Evolutionary conservation across 2,113 vertebrate species (phyloP).

Genomic region (Misgurnus anguillicaudatus): DNA sequence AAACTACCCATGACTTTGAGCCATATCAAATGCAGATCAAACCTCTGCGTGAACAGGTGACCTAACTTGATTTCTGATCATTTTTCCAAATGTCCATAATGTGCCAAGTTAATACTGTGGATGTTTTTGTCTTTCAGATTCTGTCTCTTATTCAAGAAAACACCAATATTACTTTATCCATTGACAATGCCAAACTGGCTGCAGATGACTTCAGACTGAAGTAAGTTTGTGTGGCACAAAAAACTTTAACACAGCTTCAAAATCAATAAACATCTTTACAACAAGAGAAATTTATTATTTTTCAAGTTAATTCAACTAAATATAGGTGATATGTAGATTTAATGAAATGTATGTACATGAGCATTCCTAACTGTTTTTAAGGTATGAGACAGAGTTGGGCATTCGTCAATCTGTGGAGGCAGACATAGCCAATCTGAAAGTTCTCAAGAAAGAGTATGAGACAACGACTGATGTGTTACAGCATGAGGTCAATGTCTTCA

Average conservation of each 20-base stretch:
- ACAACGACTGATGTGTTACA: constrained; percentile 58
- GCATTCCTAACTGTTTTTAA: constrained; percentile 31
- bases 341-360: not conserved
- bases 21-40: constrained; percentile 29
- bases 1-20: constrained; percentile 26
- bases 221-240: constrained; percentile 59
- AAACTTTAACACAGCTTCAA: not conserved
- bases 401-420: constrained; percentile 68
- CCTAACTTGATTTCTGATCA: not conserved
- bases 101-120: not conserved
- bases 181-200: constrained; percentile 75
- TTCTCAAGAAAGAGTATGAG: constrained; percentile 66
- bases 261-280: not conserved
- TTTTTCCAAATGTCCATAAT: not conserved
- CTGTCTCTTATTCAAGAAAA: constrained; percentile 62
- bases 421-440: constrained; percentile 61
- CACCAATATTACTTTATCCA: constrained; percentile 62
- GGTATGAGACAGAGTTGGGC: constrained; percentile 67
- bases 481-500: constrained; percentile 62
- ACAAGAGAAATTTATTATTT: not conserved
- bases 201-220: constrained; percentile 80
- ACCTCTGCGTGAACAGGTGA: constrained; percentile 50
- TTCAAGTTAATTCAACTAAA: not conserved
- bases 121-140: constrained; percentile 58
- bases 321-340: not conserved